Evolutionary conservation across 2,113 vertebrate species (phyloP).

Genomic region (Chloropsis hardwickii): DNA sequence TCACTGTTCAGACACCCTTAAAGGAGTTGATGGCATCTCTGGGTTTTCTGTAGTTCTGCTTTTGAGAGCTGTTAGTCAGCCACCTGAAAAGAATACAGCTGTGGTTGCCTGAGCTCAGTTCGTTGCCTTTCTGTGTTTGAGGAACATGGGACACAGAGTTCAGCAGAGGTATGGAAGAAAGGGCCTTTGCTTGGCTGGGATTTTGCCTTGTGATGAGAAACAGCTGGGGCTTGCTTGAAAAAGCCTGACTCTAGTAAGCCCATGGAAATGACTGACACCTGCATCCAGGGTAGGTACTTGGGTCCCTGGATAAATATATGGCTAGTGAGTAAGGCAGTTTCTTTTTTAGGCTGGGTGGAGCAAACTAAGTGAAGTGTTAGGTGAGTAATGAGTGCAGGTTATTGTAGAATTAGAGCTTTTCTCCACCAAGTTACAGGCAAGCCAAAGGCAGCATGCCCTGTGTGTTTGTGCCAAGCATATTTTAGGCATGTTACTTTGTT

Average conservation of each 20-base stretch:
- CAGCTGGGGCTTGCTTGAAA: constrained; percentile 27
- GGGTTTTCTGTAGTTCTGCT: constrained; percentile 9
- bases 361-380: not conserved
- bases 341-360: constrained; percentile 25
- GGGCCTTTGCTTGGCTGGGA: constrained; percentile 17
- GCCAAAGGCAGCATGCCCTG: not conserved
- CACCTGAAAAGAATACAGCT: not conserved
- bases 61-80: not conserved
- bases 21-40: not conserved
- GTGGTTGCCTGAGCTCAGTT: not conserved
- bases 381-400: constrained; percentile 14
- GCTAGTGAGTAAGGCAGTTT: not conserved
- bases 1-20: not conserved
- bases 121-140: not conserved
- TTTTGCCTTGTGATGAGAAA: constrained; percentile 25
- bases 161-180: not conserved
- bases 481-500: not conserved
- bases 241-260: not conserved
- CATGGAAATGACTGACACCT: constrained; percentile 6
- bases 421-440: not conserved
- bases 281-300: constrained; percentile 1
- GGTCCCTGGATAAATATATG: not conserved
- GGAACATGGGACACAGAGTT: not conserved
- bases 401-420: not conserved
- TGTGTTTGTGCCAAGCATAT: not conserved